Evolutionary conservation across 1,140 invertebrate genomes (phyloP).

Genomic region (Pseudomyrmex dendroicus): DNA sequence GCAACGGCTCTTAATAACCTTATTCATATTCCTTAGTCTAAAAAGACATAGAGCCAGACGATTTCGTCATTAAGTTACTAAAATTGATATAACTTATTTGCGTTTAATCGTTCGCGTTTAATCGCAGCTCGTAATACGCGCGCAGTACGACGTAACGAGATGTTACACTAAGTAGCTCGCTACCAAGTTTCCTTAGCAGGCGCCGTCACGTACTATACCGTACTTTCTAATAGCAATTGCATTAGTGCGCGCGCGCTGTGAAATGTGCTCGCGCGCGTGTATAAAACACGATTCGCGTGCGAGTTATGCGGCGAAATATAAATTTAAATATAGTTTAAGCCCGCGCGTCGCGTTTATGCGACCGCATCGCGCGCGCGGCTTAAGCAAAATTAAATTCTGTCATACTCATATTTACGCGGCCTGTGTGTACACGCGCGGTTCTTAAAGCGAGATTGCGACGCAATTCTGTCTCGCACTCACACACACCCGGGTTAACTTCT

Average conservation of each 20-base stretch:
- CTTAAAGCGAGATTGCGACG: conserved; percentile 25
- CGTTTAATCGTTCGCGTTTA: background rate
- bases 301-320: conserved; percentile 31
- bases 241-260: conserved; percentile 13
- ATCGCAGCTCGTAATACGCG: background rate
- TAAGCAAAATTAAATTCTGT: conserved; percentile 63
- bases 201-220: background rate
- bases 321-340: conserved; percentile 46
- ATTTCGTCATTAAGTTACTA: too few species aligned
- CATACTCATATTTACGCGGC: conserved; percentile 32
- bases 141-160: conserved; percentile 32
- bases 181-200: conserved; percentile 15
- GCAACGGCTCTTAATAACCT: too few species aligned
- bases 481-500: conserved; percentile 31
- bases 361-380: conserved; percentile 45
- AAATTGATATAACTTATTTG: conserved; percentile 31
- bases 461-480: background rate
- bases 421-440: background rate
- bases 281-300: conserved; percentile 7
- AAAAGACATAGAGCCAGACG: too few species aligned
- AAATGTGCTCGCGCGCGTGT: conserved; percentile 11
- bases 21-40: too few species aligned
- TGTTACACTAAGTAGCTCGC: conserved; percentile 35
- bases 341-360: conserved; percentile 12
- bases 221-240: conserved; percentile 15